Evolutionary conservation across 2,113 vertebrate genomes (phyloP).

Genomic region (Megaceryle maxima): DNA sequence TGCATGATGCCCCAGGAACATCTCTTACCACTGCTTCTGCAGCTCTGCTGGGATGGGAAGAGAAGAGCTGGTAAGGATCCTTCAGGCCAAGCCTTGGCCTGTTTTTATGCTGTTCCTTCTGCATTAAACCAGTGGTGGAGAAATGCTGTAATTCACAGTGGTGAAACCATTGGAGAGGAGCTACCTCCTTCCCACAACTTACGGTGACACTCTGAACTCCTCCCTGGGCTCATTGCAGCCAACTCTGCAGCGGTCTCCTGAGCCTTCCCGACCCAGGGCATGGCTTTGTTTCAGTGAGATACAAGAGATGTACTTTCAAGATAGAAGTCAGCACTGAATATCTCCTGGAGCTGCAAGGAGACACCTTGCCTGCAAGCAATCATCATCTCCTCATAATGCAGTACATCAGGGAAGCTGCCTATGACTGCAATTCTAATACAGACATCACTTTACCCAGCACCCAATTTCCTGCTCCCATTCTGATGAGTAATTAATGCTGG

Average conservation of each 20-base stretch:
- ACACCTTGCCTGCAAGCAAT: background rate
- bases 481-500: rapidly evolving
- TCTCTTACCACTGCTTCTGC: background rate
- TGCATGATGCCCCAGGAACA: background rate
- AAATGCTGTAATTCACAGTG: background rate
- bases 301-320: background rate
- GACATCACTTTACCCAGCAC: background rate
- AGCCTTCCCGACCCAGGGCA: rapidly evolving
- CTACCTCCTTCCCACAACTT: background rate
- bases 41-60: background rate
- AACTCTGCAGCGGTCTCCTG: background rate
- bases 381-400: background rate
- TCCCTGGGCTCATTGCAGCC: rapidly evolving
- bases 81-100: background rate
- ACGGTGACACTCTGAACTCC: background rate
- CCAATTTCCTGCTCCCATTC: background rate
- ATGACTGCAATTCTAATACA: background rate
- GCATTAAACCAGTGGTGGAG: background rate
- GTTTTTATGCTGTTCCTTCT: background rate
- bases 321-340: background rate
- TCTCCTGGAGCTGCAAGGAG: background rate
- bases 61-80: background rate
- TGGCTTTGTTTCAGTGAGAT: background rate
- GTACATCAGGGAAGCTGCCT: background rate
- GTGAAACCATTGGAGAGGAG: background rate